A percentile compares a stretch with the other conserved stretches of the same genome.
Conservation (phyloP, 2,888 invertebrate genomes). For the Drosophila colorata region DNA sequence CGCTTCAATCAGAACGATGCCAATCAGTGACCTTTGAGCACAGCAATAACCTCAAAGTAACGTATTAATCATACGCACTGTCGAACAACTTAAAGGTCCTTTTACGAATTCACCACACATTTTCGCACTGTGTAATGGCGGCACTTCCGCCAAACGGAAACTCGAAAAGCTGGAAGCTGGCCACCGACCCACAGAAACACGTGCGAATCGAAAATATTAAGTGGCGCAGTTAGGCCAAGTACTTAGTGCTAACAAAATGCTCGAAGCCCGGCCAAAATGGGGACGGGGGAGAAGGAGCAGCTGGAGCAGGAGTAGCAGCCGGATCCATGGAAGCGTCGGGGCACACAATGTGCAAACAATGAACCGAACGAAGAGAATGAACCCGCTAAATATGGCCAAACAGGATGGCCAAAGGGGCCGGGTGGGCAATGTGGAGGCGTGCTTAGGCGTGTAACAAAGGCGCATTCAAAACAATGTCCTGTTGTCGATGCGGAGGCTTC, state of each 20-base stretch:
- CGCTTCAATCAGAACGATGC: constrained; percentile 9
- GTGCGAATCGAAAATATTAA: constrained; percentile 74
- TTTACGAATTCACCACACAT: constrained; percentile 35
- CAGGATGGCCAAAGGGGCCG: constrained; percentile 12
- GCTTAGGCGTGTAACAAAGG: constrained; percentile 5
- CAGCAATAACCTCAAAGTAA: constrained; percentile 32
- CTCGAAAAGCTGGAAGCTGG: constrained; percentile 12
- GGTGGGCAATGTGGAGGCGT: not conserved
- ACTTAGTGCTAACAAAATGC: constrained; percentile 72
- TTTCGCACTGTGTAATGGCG: constrained; percentile 60
- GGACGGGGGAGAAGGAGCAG: not conserved
- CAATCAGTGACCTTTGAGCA: constrained; percentile 29
- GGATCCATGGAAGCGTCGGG: constrained; percentile 40
- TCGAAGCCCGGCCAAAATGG: not conserved
- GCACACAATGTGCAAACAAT: constrained; percentile 74
- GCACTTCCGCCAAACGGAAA: constrained; percentile 61
- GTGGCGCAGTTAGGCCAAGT: constrained; percentile 75
- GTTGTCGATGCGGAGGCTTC: constrained; percentile 31
- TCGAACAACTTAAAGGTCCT: constrained; percentile 48
- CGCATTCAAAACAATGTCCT: constrained; percentile 62
- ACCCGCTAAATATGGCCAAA: constrained; percentile 69
- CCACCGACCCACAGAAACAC: constrained; percentile 12
- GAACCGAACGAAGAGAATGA: constrained; percentile 54
- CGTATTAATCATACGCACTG: constrained; percentile 72
- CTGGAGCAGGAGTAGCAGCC: not conserved